These are phyloP conservation scores for Ploceus nigricollis DNA, from an alignment of 2,113 vertebrate species.

Conservation along the genomic window DNA sequence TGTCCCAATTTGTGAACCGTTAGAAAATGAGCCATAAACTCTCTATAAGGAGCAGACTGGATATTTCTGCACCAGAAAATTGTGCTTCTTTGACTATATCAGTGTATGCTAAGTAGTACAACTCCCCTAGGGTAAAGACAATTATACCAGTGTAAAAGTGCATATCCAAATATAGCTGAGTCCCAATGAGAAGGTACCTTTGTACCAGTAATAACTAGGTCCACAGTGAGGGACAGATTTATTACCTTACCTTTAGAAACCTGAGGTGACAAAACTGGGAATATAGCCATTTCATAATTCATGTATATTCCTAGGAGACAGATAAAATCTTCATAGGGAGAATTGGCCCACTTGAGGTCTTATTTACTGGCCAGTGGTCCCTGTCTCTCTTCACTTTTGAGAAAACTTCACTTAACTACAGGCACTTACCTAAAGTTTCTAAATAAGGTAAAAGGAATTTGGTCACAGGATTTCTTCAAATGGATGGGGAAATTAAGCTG, in stretches of 20 bases:
- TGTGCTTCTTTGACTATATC: slow-evolving; percentile 20
- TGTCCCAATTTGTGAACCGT: slow-evolving; percentile 6
- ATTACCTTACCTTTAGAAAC: slow-evolving; percentile 20
- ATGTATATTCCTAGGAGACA: not conserved
- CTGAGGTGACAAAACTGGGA: not conserved
- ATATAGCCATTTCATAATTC: not conserved
- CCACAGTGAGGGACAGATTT: not conserved
- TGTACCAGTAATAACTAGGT: slow-evolving; percentile 51
- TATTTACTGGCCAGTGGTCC: not conserved
- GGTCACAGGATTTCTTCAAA: not conserved
- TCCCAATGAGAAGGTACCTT: slow-evolving; percentile 23
- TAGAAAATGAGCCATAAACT: not conserved
- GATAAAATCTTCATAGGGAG: not conserved
- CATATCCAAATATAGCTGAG: slow-evolving; percentile 36
- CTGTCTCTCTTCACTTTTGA: not conserved
- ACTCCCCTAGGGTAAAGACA: slow-evolving; percentile 50
- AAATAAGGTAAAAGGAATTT: not conserved
- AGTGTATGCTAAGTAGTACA: slow-evolving; percentile 56
- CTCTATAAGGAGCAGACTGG: not conserved
- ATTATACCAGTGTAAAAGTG: slow-evolving; percentile 62
- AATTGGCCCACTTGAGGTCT: not conserved
- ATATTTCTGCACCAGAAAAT: slow-evolving; percentile 27
- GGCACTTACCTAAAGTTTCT: not conserved
- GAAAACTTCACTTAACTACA: not conserved
- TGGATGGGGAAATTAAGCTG: not conserved